A percentile compares a stretch with the other conserved stretches of the same genome.
phyloP scores from a whole-genome alignment of 2,113 vertebrate genomes.

The Xiphophorus maculatus region DNA sequence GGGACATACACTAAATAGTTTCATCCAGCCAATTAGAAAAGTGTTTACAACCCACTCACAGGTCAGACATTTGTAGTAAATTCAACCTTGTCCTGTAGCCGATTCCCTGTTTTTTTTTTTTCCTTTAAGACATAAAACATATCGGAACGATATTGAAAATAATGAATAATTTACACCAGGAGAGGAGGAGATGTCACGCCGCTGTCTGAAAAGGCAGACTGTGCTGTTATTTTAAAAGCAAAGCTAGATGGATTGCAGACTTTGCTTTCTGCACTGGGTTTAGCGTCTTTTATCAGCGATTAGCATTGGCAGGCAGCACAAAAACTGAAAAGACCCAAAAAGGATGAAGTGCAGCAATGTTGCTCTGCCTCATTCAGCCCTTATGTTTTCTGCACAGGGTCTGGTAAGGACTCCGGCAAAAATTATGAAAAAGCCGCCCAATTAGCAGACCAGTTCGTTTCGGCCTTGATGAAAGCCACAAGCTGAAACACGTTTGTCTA shows the following conservation, averaged over 20 bases:
- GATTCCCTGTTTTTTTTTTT: not conserved
- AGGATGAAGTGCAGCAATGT: not conserved
- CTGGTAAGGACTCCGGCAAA: not conserved
- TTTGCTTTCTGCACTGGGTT: not conserved
- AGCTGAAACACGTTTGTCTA: not conserved
- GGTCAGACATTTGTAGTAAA: not conserved
- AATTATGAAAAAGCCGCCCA: not conserved
- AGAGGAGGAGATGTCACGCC: not conserved
- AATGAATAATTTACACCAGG: not conserved
- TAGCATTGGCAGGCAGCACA: not conserved
- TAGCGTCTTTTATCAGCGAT: not conserved
- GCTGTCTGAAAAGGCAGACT: not conserved
- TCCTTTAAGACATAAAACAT: not conserved
- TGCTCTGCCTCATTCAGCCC: not conserved
- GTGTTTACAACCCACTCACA: not conserved
- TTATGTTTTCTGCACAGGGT: not conserved
- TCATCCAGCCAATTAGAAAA: not conserved
- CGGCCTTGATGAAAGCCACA: no score
- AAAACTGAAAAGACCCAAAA: not conserved
- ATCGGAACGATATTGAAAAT: not conserved
- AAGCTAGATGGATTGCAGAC: not conserved
- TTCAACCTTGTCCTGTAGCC: not conserved
- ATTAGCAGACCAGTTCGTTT: not conserved
- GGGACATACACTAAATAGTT: conserved; percentile 21
- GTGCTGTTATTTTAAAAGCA: not conserved